These are phyloP conservation scores for Pectinophora gossypiella DNA, from an alignment of 1,140 invertebrate genomes.

Conservation along the genomic window DNA sequence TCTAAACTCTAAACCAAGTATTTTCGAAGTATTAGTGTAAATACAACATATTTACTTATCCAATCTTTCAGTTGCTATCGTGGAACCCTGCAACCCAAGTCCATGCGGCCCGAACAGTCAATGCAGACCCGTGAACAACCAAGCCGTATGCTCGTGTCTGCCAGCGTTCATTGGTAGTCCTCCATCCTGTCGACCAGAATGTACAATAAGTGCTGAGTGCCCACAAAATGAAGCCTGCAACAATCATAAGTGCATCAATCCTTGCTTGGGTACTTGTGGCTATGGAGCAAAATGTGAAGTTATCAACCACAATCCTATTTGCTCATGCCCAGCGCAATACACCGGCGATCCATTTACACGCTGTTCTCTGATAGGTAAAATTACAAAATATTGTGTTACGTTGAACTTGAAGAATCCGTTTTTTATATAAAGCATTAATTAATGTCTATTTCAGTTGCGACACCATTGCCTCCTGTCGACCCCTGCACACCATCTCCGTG, in stretches of 20 bases:
- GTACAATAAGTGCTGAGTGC: slow-evolving; percentile 83
- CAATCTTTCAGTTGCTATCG: slow-evolving; percentile 37
- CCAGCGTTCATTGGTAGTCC: slow-evolving; percentile 84
- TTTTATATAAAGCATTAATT: too few relatives aligned
- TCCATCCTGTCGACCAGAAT: slow-evolving; percentile 83
- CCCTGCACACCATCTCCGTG: slow-evolving; percentile 83
- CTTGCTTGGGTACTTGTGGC: slow-evolving; percentile 84
- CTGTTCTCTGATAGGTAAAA: slow-evolving; percentile 75
- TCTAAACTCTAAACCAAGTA: too few relatives aligned
- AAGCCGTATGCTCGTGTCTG: slow-evolving; percentile 83
- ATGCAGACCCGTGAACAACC: slow-evolving; percentile 79
- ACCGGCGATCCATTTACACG: slow-evolving; percentile 82
- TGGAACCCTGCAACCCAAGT: slow-evolving; percentile 78
- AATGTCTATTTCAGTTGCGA: slow-evolving; percentile 39
- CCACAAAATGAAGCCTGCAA: slow-evolving; percentile 80
- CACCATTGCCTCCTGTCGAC: slow-evolving; percentile 68
- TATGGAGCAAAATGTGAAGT: slow-evolving; percentile 86
- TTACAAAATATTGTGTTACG: background rate
- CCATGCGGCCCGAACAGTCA: slow-evolving; percentile 85
- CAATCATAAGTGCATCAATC: slow-evolving; percentile 81
- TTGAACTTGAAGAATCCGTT: too few relatives aligned
- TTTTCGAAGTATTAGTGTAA: too few relatives aligned
- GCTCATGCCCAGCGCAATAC: slow-evolving; percentile 78
- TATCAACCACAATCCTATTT: slow-evolving; percentile 85
- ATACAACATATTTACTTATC: too few relatives aligned